phyloP scores from a whole-genome alignment of 2,888 invertebrate genomes.

The Rotaria sp. region DNA sequence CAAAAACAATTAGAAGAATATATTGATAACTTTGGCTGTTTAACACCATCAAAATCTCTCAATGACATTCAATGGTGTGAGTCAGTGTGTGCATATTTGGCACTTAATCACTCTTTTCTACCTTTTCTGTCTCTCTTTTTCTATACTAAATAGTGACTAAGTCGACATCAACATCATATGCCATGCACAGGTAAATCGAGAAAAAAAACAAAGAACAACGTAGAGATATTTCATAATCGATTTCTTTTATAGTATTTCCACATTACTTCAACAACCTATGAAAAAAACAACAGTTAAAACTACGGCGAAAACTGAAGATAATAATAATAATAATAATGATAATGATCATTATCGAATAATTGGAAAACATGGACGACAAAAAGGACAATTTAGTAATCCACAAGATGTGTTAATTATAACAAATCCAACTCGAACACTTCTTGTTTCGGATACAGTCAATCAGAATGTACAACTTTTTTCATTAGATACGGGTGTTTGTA shows the following conservation, averaged over 20 bases:
- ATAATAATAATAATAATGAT: constrained; percentile 46
- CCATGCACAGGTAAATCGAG: neutral
- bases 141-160: neutral
- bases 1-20: neutral
- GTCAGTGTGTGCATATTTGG: neutral
- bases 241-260: neutral
- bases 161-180: neutral
- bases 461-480: constrained; percentile 55
- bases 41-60: neutral
- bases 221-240: neutral
- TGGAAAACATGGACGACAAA: constrained; percentile 57
- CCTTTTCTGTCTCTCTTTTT: neutral
- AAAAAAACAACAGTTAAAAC: neutral
- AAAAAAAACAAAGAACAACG: neutral
- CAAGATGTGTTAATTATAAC: constrained; percentile 57
- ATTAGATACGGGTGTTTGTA: neutral
- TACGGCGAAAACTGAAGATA: neutral
- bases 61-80: neutral
- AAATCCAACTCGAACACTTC: constrained; percentile 52
- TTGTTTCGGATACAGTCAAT: constrained; percentile 59
- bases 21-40: neutral
- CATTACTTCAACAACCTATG: neutral
- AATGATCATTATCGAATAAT: constrained; percentile 58
- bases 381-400: constrained; percentile 60
- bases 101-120: neutral